A percentile compares a stretch with the other conserved stretches of the same genome.
These are phyloP conservation scores for Paramuricea clavata DNA, from an alignment of 92 coral and sea anemone genomes.

Conservation along the genomic window DNA sequence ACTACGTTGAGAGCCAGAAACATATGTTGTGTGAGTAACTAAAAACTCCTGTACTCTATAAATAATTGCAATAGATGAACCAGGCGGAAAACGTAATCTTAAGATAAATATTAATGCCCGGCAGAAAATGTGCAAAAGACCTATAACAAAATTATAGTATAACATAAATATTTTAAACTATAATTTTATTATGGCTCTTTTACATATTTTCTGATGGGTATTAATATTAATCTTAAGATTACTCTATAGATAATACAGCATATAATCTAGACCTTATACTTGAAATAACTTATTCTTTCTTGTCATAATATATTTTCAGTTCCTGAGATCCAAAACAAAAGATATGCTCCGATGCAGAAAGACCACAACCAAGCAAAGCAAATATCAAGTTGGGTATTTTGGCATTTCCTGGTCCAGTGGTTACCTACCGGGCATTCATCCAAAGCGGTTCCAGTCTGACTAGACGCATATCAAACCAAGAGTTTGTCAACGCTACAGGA, in stretches of 20 bases:
- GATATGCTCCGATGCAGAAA: slow-evolving; percentile 3
- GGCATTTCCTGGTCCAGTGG: slow-evolving; percentile 11
- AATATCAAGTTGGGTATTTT: slow-evolving; percentile 3
- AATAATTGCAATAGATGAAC: not conserved
- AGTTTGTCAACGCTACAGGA: slow-evolving; percentile 8
- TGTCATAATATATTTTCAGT: slow-evolving; percentile 21
- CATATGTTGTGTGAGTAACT: slow-evolving; percentile 54
- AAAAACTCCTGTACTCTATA: no score
- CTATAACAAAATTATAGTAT: not conserved
- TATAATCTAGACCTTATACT: no score
- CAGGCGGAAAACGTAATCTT: no score
- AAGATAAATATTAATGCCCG: no score
- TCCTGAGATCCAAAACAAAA: slow-evolving; percentile 25
- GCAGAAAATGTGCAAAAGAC: no score
- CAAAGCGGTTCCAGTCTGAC: slow-evolving; percentile 19
- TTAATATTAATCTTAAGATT: no score
- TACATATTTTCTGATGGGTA: no score
- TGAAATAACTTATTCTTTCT: not conserved
- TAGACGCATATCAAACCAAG: slow-evolving; percentile 21
- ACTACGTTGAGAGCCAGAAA: slow-evolving; percentile 68
- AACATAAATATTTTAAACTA: not conserved
- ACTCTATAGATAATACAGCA: no score
- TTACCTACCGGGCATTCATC: not conserved
- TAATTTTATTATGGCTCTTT: not conserved
- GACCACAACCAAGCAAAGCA: slow-evolving; percentile 5